Percentiles rank a stretch among this genome's conserved stretches.
Evolutionary conservation across 2,888 invertebrate genomes (phyloP).

Genomic region (Chelonus formosanus): DNA sequence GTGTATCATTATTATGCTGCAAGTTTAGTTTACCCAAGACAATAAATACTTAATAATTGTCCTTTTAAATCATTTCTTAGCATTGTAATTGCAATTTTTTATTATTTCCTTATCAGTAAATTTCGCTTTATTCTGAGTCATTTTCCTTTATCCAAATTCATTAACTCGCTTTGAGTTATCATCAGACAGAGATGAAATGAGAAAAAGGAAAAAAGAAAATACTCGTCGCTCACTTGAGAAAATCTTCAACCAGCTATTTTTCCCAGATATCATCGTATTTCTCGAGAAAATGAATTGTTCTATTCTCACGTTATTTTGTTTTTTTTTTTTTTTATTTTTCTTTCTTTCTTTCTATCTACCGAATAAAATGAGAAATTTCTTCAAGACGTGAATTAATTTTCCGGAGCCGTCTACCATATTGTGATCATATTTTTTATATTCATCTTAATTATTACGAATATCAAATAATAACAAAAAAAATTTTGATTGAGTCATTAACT

Average conservation of each 20-base stretch:
- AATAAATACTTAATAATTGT: background rate
- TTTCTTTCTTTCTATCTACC: background rate
- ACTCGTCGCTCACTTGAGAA: constrained; percentile 10
- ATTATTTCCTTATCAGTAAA: constrained; percentile 21
- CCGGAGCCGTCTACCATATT: constrained; percentile 9
- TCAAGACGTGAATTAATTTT: constrained; percentile 22
- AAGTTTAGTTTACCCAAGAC: background rate
- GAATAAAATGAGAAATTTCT: constrained; percentile 8
- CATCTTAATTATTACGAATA: background rate
- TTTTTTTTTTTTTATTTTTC: background rate
- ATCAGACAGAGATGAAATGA: constrained; percentile 32
- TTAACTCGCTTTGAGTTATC: constrained; percentile 57
- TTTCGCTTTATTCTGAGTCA: constrained; percentile 38
- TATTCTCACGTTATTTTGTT: constrained; percentile 6
- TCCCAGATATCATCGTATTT: constrained; percentile 26
- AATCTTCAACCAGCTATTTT: constrained; percentile 30
- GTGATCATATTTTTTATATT: constrained; percentile 3
- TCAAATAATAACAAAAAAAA: background rate
- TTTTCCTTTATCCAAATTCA: constrained; percentile 58
- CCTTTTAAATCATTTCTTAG: constrained; percentile 60
- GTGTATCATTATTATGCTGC: too few species aligned
- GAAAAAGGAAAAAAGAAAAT: constrained; percentile 19
- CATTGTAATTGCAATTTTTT: constrained; percentile 51
- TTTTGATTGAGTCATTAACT: too few species aligned
- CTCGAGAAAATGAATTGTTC: constrained; percentile 30